These are phyloP conservation scores for Patella depressa DNA, from an alignment of 2,888 invertebrate genomes.

Conservation along the genomic window DNA sequence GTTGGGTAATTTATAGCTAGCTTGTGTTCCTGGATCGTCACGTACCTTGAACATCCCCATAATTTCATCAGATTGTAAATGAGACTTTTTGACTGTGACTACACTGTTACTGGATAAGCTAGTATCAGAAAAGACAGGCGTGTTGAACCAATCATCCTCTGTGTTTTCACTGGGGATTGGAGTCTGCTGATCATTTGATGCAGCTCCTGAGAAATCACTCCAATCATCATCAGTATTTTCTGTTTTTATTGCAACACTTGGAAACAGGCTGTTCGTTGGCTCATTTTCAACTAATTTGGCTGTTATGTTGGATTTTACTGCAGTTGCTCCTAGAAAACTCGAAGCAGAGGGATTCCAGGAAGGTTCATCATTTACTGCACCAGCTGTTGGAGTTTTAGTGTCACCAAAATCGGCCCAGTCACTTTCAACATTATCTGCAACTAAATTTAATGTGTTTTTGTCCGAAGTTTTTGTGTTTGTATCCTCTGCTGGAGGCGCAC, in stretches of 20 bases:
- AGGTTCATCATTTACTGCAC: neutral
- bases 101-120: slow-evolving; percentile 15
- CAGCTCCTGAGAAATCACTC: slow-evolving; percentile 44
- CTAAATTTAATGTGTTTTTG: neutral
- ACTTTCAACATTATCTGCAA: neutral
- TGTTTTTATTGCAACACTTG: slow-evolving; percentile 7
- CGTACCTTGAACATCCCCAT: slow-evolving; percentile 57
- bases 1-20: slow-evolving; percentile 33
- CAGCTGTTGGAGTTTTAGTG: slow-evolving; percentile 17
- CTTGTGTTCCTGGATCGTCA: slow-evolving; percentile 42
- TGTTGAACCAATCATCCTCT: slow-evolving; percentile 3
- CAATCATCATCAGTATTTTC: slow-evolving; percentile 43
- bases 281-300: neutral
- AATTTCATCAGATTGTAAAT: slow-evolving; percentile 52
- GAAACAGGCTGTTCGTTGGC: neutral
- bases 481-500: neutral
- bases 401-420: slow-evolving; percentile 4
- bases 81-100: slow-evolving; percentile 54
- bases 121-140: neutral
- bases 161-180: neutral
- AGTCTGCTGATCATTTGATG: neutral
- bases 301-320: neutral
- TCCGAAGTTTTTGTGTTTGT: slow-evolving; percentile 24
- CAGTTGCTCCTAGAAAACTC: neutral
- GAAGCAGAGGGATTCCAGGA: neutral